A percentile compares a stretch with the other conserved stretches of the same genome.
These are phyloP conservation scores for Vireo altiloquus DNA, from an alignment of 2,113 vertebrate species.

Conservation along the genomic window DNA sequence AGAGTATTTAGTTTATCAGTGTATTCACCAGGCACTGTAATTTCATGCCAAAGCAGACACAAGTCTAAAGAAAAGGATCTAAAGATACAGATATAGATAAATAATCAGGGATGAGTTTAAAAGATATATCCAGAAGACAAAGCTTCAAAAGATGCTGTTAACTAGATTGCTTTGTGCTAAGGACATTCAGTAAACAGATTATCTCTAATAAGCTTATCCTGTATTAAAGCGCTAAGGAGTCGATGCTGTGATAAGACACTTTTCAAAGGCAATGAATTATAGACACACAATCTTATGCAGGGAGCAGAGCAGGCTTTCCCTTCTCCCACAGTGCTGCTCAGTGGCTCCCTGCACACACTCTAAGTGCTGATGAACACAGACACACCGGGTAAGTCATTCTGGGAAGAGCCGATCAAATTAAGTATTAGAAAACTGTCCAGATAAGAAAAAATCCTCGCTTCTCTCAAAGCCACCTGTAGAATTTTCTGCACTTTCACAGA, in stretches of 20 bases:
- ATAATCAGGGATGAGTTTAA: conserved; percentile 38
- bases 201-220: conserved; percentile 64
- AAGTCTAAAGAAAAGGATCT: neutral
- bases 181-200: conserved; percentile 46
- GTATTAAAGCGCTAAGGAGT: conserved; percentile 62
- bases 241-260: conserved; percentile 53
- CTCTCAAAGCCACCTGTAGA: neutral
- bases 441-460: neutral
- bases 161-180: conserved; percentile 33
- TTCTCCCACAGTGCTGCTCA: neutral
- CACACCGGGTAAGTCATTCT: neutral
- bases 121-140: conserved; percentile 27
- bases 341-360: neutral
- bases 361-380: neutral
- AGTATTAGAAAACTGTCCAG: neutral
- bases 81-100: neutral
- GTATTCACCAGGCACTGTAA: neutral
- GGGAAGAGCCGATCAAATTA: neutral
- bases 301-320: neutral
- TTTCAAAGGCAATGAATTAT: conserved; percentile 64
- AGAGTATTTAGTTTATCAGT: neutral
- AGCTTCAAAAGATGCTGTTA: conserved; percentile 51
- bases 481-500: neutral
- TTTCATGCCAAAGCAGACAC: conserved; percentile 32
- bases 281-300: neutral